Evolutionary conservation across 1,140 invertebrate genomes (phyloP), one percentile per base, ranked within the genome.

Genomic region (Heliothis subflexa): DNA sequence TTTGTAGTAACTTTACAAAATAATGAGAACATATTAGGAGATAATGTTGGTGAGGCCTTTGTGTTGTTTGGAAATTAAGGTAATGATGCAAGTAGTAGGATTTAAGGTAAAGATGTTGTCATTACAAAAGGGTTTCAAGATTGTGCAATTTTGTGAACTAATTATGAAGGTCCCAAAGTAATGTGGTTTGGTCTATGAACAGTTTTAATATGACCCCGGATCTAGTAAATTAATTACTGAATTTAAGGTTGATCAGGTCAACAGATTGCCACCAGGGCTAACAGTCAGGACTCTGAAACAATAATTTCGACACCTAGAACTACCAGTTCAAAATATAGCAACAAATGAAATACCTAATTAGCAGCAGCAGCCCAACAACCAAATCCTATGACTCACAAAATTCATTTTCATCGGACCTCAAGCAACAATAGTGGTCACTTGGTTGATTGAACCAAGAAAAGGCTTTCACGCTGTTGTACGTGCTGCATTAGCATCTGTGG

Each of bases 381-480:
- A 16, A 47, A 21, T 40, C 66, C 21, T 50, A 52, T 70, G 66
- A 70, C 66, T 70, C 66, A 70, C 47, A 16, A 70, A 68, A 70
- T 70, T 70, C 66, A 70, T 70, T 70, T 52, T 70, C 66, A 70
- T 70, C 21, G 47, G 66, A 21, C 47, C 47, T 70, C 61, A 25
- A 28, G 18, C 16, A 49, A 70, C 47, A 70, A 70, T 70, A n/a
- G 21, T 18, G 68, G 49, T 55, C 49, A 71, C n/a, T 52, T 71
- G 25, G 66, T 70, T 70, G 68, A 71, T 71, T 71, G 68, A 71
- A 71, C 68, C 68, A 40, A 71, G 68, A 71, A 71, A 71, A 71
- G 68, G 50, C 68, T 71, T 71, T 71, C 68, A 71, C 68, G 52
- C 21, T 49, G 49, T 52, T 70, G 52, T 71, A 33, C 52, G 68